Conservation (phyloP, 2,113 vertebrate genomes). For the Lepidothrix coronata region DNA sequence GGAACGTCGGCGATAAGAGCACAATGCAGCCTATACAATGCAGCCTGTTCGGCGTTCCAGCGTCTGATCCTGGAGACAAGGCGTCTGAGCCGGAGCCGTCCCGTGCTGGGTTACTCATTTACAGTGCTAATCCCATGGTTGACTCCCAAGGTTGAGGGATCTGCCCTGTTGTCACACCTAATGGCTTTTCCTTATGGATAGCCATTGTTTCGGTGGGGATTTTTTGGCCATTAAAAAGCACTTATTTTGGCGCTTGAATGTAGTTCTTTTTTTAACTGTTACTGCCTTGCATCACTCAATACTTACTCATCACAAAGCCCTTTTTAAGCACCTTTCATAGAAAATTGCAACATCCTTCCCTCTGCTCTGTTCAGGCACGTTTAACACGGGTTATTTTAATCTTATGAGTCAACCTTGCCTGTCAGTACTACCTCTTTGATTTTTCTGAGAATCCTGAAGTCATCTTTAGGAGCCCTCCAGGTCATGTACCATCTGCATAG, state of each 20-base stretch:
- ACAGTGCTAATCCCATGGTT: not conserved
- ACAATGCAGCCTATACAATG: fast-evolving
- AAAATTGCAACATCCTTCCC: constrained; percentile 35
- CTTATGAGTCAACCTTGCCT: constrained; percentile 20
- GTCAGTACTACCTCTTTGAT: not conserved
- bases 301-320: constrained; percentile 1
- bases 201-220: constrained; percentile 1
- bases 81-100: not conserved
- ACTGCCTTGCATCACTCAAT: not conserved
- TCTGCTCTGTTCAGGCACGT: constrained; percentile 14
- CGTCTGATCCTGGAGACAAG: not conserved
- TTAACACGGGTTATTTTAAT: constrained; percentile 23
- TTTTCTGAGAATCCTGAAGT: constrained; percentile 4
- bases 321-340: not conserved
- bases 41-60: not conserved
- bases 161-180: not conserved
- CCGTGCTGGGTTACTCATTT: not conserved
- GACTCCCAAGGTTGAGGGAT: not conserved
- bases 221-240: not conserved
- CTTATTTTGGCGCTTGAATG: not conserved
- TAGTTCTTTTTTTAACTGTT: constrained; percentile 18
- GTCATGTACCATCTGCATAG: not conserved
- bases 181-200: constrained; percentile 33
- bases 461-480: not conserved
- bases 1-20: fast-evolving